Base-by-base conservation (phyloP, 1,140 invertebrate genomes). In the Carcinoscorpius rotundicauda region DNA sequence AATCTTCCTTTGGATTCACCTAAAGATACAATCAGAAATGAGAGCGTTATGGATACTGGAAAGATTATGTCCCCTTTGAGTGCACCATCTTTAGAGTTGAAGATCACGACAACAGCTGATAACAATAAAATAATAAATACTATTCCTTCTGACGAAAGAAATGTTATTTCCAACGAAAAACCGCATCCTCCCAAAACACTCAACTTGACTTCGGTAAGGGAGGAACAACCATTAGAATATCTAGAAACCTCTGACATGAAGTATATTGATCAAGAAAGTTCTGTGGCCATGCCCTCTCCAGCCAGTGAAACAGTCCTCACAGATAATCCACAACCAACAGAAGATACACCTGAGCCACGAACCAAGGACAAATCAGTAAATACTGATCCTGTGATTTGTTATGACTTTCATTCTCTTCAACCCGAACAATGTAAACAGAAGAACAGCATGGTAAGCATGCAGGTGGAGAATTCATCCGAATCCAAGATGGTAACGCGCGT, bases 401-500 rank as follows among this genome's bases (percentile, higher is more conserved):
- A 29, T 29, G 29, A 29, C 29, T 29, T 29, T 29, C 29, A 0
- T 29, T 29, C 29, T 1, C 29, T 29, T 29, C 29, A 29, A 29
- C 29, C 29, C 29, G 29, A 29, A 29, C 29, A 29, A 29, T 29
- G 29, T 29, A 6, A 55, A 55, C 6, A 55, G 53, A 55, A n/a
- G 6, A 8, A 55, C 53, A 6, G 6, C 53, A n/a, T 55, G 53
- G 53, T 55, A 8, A 55, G 6, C 53, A 29, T 29, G 29, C 53
- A 55, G 53, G 53, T 55, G 1, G 53, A 55, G 6, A 6, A 55
- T 6, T 1, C 3, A 6, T 6, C 6, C 3, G 49, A 11, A 61
- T 3, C 63, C 61, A 68, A 68, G 53, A 65, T 58, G 9, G 52
- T 62, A 59, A 68, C 67, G 50, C 58, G 67, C 6, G 55, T 68